Conservation (phyloP, 2,888 invertebrate species). For the Orthonychiurus folsomi region DNA sequence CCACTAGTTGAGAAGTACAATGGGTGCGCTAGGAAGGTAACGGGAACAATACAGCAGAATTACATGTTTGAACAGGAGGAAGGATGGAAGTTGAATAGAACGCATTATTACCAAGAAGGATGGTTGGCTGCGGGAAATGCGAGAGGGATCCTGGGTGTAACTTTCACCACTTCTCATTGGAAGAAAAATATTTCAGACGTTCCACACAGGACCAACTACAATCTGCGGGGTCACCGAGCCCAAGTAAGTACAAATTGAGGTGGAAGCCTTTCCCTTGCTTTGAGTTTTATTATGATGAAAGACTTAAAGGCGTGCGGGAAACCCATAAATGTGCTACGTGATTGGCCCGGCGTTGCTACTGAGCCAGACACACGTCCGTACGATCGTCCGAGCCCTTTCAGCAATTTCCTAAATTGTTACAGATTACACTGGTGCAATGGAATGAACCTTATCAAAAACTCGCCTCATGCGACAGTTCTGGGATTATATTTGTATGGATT, state of each 20-base stretch:
- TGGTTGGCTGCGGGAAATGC: conserved; percentile 95
- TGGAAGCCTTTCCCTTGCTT: too few species aligned
- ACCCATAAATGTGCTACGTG: too few species aligned
- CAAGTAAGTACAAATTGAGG: conserved; percentile 66
- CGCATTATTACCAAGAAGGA: conserved; percentile 93
- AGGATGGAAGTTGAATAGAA: conserved; percentile 89
- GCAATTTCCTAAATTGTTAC: conserved; percentile 47
- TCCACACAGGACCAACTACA: conserved; percentile 89
- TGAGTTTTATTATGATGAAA: too few species aligned
- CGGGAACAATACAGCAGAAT: too few species aligned
- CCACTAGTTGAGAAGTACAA: too few species aligned
- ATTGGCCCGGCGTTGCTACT: too few species aligned
- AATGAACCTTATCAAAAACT: conserved; percentile 96
- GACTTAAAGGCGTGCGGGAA: too few species aligned
- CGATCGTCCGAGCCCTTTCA: background rate
- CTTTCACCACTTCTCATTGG: conserved; percentile 90
- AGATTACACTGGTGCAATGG: conserved; percentile 94
- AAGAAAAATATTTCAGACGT: conserved; percentile 68
- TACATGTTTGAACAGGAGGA: too few species aligned
- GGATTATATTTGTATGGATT: conserved; percentile 99
- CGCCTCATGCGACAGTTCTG: conserved; percentile 93
- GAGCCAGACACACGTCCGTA: background rate
- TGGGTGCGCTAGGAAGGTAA: too few species aligned
- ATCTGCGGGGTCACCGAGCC: conserved; percentile 89
- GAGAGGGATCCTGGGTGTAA: conserved; percentile 88